Percentiles rank a stretch among this genome's conserved stretches.
phyloP scores from a whole-genome alignment of 2,797 vertebrate species.

The Fistularia tabacaria region DNA sequence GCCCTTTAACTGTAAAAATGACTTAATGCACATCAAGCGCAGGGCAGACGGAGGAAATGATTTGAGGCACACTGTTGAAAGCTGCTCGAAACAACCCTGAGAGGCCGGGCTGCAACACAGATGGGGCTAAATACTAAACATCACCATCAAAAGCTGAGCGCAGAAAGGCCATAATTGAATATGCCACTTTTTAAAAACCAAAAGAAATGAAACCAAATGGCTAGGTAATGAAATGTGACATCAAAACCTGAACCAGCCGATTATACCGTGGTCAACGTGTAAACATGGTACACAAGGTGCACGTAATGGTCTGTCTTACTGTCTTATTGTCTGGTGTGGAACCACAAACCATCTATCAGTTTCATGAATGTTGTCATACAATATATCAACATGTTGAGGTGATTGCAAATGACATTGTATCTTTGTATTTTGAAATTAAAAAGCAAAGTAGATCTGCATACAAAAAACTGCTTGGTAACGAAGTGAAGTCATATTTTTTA shows the following conservation, averaged over 20 bases:
- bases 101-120: slow-evolving; percentile 3
- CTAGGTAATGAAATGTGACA: slow-evolving; percentile 22
- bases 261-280: no score
- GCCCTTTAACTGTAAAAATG: slow-evolving; percentile 2
- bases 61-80: slow-evolving; percentile 19
- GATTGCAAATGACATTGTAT: no score
- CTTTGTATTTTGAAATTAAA: no score
- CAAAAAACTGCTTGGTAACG: no score
- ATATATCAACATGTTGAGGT: no score
- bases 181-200: background rate
- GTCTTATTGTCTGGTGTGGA: no score
- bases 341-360: no score
- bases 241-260: slow-evolving; percentile 4
- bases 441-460: no score
- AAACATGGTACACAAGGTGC: no score
- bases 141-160: slow-evolving; percentile 13
- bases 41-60: slow-evolving; percentile 5
- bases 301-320: no score
- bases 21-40: slow-evolving; percentile 21
- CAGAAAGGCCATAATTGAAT: slow-evolving; percentile 19
- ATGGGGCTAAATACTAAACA: slow-evolving; percentile 2
- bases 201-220: background rate
- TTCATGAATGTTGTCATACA: no score
- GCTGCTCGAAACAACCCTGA: slow-evolving; percentile 20
- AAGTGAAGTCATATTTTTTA: no score